These are phyloP conservation scores for Pseudolycoriella hygida DNA, from an alignment of 2,888 invertebrate species.

Conservation along the genomic window DNA sequence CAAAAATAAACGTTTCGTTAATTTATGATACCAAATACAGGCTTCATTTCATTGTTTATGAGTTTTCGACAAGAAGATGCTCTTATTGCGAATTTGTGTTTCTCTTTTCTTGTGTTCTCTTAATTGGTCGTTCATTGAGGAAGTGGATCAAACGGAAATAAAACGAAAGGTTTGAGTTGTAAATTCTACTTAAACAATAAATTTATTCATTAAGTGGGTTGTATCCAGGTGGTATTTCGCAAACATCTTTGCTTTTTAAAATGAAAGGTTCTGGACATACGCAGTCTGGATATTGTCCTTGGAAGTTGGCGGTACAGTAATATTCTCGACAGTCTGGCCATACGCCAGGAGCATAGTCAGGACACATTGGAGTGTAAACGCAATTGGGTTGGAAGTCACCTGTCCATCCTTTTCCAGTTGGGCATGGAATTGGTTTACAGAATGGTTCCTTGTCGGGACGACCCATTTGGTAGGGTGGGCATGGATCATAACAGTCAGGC, in stretches of 20 bases:
- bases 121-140: no score
- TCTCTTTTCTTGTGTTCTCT: no score
- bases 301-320: background rate
- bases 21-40: no score
- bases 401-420: background rate
- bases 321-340: background rate
- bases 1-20: no score
- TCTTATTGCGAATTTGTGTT: no score
- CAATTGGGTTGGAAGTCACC: conserved; percentile 1
- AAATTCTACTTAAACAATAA: no score
- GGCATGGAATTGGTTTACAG: background rate
- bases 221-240: no score
- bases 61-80: no score
- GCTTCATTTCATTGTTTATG: no score
- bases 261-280: background rate
- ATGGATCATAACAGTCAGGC: conserved; percentile 1
- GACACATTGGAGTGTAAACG: background rate
- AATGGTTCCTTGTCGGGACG: background rate
- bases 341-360: background rate
- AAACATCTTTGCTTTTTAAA: background rate
- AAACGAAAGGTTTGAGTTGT: no score
- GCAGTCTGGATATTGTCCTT: background rate
- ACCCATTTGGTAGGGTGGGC: background rate
- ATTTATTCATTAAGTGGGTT: no score
- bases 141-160: no score